Evolutionary conservation across 2,888 invertebrate species (phyloP), one percentile per base, ranked within the genome.

Genomic region (Calliphora vomitoria): DNA sequence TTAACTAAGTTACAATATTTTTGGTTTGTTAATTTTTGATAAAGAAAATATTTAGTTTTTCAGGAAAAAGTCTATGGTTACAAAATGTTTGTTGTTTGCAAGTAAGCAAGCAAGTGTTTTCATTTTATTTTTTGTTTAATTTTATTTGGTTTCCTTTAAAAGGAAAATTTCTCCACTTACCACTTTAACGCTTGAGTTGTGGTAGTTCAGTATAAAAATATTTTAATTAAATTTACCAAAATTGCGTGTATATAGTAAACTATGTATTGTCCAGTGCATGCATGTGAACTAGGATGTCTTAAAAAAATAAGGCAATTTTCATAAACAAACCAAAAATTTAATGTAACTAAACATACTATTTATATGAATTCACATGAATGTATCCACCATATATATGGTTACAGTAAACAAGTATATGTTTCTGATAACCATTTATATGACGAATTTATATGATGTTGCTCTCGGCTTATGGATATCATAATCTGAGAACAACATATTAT

Each of bases 171-270:
- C 41, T 4, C 69, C 41, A 20, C 44, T 71, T 53, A 31, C 62
- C 76, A 78, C 41, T 55, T 71, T 44, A 41, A 71, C 53, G 76
- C 76, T 78, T 78, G 64, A 78, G 62, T 76, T 72, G 71, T 83
- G 71, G n/a, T 55, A 55, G 71, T 71, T 62, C 80, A 71, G 15
- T 58, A 18, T 13, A 62, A 84, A 84, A 84, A 72, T 72, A 79
- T 68, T 84, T 84, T 84, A 84, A 84, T 84, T 84, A 84, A 79
- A 68, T 84, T 84, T 79, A 41, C 8, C 25, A 79, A 11, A 55
- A n/a, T 55, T 53, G 55, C 35, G 5, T 71, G 13, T 47, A 18
- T 69, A n/a, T 72, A 11, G 6, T 25, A 5, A 35, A 47, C 6
- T 58, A 50, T 80, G 18, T 20, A 15, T 10, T 71, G 71, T 71